Percentiles rank a stretch among this genome's conserved stretches.
Evolutionary conservation across 2,797 vertebrate genomes (phyloP).

Genomic region (Lagorchestes hirsutus): DNA sequence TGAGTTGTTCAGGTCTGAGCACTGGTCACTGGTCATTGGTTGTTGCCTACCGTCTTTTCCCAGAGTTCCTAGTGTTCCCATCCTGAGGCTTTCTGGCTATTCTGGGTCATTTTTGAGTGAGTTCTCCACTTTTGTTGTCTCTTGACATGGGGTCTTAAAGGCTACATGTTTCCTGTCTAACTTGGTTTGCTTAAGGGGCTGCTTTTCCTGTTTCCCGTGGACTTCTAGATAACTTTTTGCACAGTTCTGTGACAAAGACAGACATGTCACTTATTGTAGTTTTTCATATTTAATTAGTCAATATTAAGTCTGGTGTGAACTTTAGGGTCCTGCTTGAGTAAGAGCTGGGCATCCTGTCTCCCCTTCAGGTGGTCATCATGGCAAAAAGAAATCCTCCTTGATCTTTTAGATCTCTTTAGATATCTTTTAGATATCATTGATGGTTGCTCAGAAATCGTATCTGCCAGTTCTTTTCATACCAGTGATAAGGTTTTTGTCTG

Average conservation of each 20-base stretch:
- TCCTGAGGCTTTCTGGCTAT: neutral
- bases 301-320: neutral
- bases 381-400: neutral
- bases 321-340: neutral
- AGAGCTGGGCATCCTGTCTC: neutral
- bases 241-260: neutral
- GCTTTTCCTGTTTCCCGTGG: neutral
- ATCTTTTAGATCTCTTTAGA: too few species aligned
- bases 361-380: neutral
- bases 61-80: neutral
- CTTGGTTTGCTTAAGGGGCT: neutral
- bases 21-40: neutral
- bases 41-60: neutral
- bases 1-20: neutral
- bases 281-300: neutral
- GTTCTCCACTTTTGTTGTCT: neutral
- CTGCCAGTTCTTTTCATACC: neutral
- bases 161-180: neutral
- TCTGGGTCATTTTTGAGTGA: neutral
- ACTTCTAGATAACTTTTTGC: neutral
- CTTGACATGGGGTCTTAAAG: neutral
- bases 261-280: neutral
- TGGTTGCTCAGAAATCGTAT: neutral
- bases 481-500: neutral
- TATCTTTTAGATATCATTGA: neutral